Evolutionary conservation across 2,888 invertebrate genomes (phyloP), one percentile per base, ranked within the genome.

Genomic region (Gasteruption jaculator): DNA sequence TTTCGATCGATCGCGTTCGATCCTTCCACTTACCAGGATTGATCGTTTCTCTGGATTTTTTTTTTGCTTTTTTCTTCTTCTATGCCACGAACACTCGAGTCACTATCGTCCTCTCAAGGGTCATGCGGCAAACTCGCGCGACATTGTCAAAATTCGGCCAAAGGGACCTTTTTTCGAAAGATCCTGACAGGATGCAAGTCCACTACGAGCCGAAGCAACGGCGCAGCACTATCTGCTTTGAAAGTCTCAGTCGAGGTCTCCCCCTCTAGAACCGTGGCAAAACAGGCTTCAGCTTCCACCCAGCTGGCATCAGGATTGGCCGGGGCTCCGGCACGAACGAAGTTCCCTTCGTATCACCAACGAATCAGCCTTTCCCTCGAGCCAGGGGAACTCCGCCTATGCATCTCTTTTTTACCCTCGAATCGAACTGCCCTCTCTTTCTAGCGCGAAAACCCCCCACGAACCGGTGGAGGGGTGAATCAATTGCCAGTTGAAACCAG

Each of bases 161-260:
- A 45, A 45, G 38, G 55, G 54, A 53, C 56, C 54, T 53, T 53
- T 49, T 43, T 57, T 49, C 50, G 3, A 20, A 50, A 50, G 53
- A 48, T 54, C 49, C 51, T 58, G 52, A 54, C 55, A 52, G 51
- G 57, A 55, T 59, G 53, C 39, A 52, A 58, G 55, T 60, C 60
- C 61, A 63, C 58, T 58, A 59, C 65, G 65, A 58, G 65, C 63
- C 65, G 68, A 64, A 64, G 63, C 70, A 68, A 70, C 70, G 69
- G 68, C 70, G 65, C 68, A 63, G 57, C 61, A 68, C 70, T 69
- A 70, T 71, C 70, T 71, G 69, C 53, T 57, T 47, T 45, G 52
- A 57, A 56, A 57, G 50, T 53, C 56, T 45, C 53, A 59, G 59
- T 56, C 57, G 56, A 58, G 54, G 60, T 55, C 60, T 61, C 61